phyloP scores from a whole-genome alignment of 2,797 vertebrate genomes.

The Crax fasciolata region DNA sequence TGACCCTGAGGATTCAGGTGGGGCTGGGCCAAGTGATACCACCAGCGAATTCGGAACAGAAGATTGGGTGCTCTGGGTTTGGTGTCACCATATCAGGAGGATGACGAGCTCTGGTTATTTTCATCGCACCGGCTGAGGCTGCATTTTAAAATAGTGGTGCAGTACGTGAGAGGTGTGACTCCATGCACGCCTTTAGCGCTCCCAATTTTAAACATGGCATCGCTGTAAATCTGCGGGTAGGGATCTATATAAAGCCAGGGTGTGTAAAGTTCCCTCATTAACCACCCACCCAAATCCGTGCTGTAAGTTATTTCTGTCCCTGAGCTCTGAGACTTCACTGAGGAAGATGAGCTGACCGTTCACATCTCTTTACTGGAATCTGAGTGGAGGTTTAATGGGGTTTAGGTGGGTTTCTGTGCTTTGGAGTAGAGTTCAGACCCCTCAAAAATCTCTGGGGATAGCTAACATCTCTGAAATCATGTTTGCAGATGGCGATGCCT shows the following conservation, averaged over 20 bases:
- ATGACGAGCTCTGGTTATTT: background rate
- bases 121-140: background rate
- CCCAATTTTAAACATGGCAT: background rate
- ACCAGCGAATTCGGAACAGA: background rate
- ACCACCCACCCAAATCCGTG: fast-evolving
- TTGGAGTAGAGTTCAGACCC: background rate
- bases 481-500: background rate
- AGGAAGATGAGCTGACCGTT: background rate
- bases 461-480: background rate
- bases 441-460: background rate
- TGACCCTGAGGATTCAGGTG: background rate
- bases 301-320: background rate
- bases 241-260: background rate
- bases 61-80: background rate
- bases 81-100: background rate
- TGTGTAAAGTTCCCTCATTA: background rate
- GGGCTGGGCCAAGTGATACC: background rate
- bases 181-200: background rate
- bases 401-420: background rate
- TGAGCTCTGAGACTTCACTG: background rate
- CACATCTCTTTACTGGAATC: background rate
- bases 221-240: background rate
- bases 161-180: background rate
- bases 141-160: background rate
- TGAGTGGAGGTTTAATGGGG: background rate